Base-by-base conservation (phyloP, 2,797 vertebrate genomes). In the Apogon hyalosoma region DNA sequence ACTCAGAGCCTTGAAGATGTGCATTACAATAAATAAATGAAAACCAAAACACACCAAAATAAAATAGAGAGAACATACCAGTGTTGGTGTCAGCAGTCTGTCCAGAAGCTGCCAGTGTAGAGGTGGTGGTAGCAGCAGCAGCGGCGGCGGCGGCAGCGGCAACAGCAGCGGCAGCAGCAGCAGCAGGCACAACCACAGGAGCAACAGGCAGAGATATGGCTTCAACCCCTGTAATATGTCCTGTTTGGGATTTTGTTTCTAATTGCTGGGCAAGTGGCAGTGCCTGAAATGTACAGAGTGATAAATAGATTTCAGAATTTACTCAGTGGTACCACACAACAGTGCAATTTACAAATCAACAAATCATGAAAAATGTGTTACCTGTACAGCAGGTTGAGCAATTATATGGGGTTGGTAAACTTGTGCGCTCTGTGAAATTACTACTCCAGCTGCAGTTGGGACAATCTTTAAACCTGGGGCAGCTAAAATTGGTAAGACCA, bases 391-490 rank as follows among this genome's bases (percentile, higher is more conserved):
- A 62, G 92, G 86, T 55, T 95, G 93, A 13, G 82, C 63, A 42
- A 93, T 86, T 19, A 94, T 88, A 62, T 95, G 95, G 11, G 96
- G 95, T 41, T 97, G 97, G 89, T 98, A 99, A 31, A 97, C 94
- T 73, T 98, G 97, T 19, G 97, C 93, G 67, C 90, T 93, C 87
- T 97, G 97, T 67, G 96, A 95, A 39, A 99, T 96, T 3, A 98
- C 96, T 9, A 96, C 95, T 18, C 95, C 94, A 47, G 96, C 93
- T 62, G 95, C 94, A 19, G 94, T 92, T 52, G 96, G 92, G 77
- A 95, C 87, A 67, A 86, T 87, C 81, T 93, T 94, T 48, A 93
- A 68, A 75, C 87, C 90, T 1, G 90, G 92, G 63, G 93, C 90
- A 65, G 93, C 94, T 95, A 3, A 11, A 79, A 63, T 33, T 18